phyloP scores from a whole-genome alignment of 2,797 vertebrate genomes.

The Taenioides sp. region DNA sequence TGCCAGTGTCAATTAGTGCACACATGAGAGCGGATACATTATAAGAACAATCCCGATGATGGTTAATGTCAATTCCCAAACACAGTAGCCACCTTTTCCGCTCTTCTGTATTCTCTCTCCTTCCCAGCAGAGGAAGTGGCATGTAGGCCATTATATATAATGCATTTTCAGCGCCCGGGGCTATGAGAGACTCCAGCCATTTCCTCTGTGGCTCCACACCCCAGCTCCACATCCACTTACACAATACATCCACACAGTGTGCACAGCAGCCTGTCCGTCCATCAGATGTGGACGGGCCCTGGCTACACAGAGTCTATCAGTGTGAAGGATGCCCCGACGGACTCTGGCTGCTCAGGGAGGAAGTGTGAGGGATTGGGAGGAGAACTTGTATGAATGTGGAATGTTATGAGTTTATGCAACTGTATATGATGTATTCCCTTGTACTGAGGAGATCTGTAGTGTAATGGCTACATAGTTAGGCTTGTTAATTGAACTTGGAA shows the following conservation, averaged over 20 bases:
- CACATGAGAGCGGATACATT: background rate
- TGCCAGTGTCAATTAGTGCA: background rate
- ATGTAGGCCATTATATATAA: conserved; percentile 59
- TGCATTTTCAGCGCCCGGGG: conserved; percentile 39
- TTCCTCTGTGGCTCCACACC: conserved; percentile 30
- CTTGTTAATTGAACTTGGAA: background rate
- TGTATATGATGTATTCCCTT: background rate
- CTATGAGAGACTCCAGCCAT: conserved; percentile 25
- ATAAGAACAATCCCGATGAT: conserved; percentile 25
- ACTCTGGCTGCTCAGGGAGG: conserved; percentile 31
- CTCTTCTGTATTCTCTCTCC: conserved; percentile 28
- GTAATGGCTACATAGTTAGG: background rate
- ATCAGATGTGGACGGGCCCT: conserved; percentile 10
- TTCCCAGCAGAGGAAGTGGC: conserved; percentile 45
- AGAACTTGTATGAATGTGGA: conserved; percentile 3
- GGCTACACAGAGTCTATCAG: conserved; percentile 23
- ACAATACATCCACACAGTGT: conserved; percentile 1
- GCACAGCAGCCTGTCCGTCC: conserved; percentile 20
- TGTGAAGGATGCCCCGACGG: conserved; percentile 21
- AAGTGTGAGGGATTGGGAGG: conserved; percentile 17
- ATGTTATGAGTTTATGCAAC: background rate
- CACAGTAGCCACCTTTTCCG: conserved; percentile 13
- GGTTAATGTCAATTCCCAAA: conserved; percentile 20
- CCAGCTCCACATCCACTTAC: conserved; percentile 18
- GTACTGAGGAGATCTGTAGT: background rate